These are phyloP conservation scores for Acromyrmex heyeri DNA, from an alignment of 1,140 invertebrate genomes.

Conservation along the genomic window DNA sequence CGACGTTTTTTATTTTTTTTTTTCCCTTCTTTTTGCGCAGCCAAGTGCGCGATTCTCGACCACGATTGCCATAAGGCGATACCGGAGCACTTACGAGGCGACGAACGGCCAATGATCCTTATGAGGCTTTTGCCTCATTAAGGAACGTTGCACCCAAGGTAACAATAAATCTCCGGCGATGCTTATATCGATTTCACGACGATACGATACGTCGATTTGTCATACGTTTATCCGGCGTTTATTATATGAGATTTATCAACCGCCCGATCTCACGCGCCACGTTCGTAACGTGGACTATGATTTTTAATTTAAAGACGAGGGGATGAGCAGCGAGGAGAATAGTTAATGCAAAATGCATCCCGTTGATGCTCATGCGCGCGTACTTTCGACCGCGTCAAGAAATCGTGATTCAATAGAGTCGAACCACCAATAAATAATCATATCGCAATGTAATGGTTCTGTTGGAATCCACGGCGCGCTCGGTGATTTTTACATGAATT, in stretches of 20 bases:
- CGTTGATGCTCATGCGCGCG: constrained; percentile 4
- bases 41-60: not conserved
- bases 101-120: constrained; percentile 37
- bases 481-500: not conserved
- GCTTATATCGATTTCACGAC: constrained; percentile 59
- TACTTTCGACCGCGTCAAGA: constrained; percentile 22
- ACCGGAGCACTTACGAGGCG: not conserved
- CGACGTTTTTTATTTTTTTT: not conserved
- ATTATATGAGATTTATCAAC: constrained; percentile 52
- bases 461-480: constrained; percentile 10
- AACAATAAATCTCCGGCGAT: constrained; percentile 45
- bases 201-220: constrained; percentile 62
- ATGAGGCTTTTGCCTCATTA: constrained; percentile 47
- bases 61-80: constrained; percentile 24
- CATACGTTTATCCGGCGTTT: constrained; percentile 57
- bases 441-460: constrained; percentile 12
- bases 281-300: constrained; percentile 3
- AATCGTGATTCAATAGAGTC: constrained; percentile 42
- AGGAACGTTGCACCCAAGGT: constrained; percentile 53
- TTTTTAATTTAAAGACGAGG: constrained; percentile 50
- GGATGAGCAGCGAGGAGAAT: not conserved
- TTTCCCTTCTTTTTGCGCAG: not conserved
- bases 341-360: constrained; percentile 45
- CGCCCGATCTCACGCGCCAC: constrained; percentile 32
- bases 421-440: constrained; percentile 35